Base-by-base conservation (phyloP, 2,113 vertebrate species). In the Trogon surrucura region DNA sequence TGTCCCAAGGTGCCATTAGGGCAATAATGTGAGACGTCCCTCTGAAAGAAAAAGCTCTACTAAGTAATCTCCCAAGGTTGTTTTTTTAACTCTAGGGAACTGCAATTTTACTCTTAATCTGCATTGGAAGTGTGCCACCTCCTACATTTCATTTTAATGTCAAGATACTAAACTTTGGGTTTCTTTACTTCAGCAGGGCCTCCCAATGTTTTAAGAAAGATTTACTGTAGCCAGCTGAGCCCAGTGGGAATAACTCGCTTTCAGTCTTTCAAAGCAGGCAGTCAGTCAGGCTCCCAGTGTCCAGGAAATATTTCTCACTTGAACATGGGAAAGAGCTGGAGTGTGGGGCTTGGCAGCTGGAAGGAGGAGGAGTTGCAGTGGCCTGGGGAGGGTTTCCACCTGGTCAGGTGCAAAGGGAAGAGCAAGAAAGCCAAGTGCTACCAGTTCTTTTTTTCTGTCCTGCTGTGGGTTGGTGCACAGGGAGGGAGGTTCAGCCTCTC, bases 1-100 rank as follows among this genome's bases (percentile, higher is more conserved):
- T 69, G 15, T n/a, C 38, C 1, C 2, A 23, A 22, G 21, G 30
- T 3, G 5, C 50, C 0, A 2, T 34, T 64, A 20, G 50, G 26
- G 5, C 2, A 80, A 3, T 53, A 64, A 60, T 3, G 8, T 20
- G 16, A 93, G 6, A 80, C 3, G 2, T 27, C 44, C 16, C 38
- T 48, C 32, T 53, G 36, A 53, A 85, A 92, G 62, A 11, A 45
- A 60, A 75, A 71, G 2, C 1, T 41, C n/a, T 50, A 15, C 13
- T 4, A 62, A 45, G 19, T 30, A 41, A 56, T 65, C 11, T 80
- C 22, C 19, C 22, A 29, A 22, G 2, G 16, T 67, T 21, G 7
- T 25, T 67, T 32, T 89, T 67, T 70, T 26, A 53, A 22, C 25
- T 44, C 30, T 69, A 9, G 13, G 4, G 17, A 2, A 58, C 36